These are phyloP conservation scores for Cephus spinipes DNA, from an alignment of 2,888 invertebrate genomes.

Conservation along the genomic window DNA sequence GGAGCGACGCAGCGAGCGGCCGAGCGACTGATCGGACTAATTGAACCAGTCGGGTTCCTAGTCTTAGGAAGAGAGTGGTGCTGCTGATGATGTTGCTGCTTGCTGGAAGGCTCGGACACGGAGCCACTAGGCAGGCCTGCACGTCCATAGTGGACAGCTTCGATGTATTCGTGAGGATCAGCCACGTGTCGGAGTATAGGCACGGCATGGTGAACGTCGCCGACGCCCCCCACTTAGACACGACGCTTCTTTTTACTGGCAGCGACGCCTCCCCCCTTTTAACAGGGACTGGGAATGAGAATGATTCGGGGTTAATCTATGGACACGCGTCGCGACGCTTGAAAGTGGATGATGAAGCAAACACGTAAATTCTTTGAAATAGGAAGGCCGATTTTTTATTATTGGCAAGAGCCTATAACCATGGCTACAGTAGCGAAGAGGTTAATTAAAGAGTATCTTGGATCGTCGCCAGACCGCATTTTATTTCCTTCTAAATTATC, in stretches of 20 bases:
- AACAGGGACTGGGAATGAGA: background rate
- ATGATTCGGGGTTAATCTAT: background rate
- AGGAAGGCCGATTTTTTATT: background rate
- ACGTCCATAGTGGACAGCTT: background rate
- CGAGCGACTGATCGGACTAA: conserved; percentile 9
- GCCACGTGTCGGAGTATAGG: background rate
- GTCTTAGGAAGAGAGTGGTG: background rate
- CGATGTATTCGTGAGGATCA: background rate
- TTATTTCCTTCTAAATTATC: background rate
- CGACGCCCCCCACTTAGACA: background rate
- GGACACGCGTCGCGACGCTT: background rate
- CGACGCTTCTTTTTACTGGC: background rate
- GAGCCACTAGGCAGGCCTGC: background rate
- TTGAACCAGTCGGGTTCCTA: background rate
- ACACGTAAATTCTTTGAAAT: background rate
- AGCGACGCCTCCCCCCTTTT: background rate
- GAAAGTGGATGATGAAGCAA: background rate
- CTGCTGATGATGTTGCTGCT: background rate
- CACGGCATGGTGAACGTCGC: background rate
- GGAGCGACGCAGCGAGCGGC: background rate
- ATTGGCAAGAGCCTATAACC: background rate
- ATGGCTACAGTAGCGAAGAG: background rate
- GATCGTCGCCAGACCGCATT: background rate
- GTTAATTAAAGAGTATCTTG: background rate
- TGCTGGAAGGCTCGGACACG: background rate